phyloP scores from a whole-genome alignment of 2,888 invertebrate genomes.

The Neuroscelio doddi region DNA sequence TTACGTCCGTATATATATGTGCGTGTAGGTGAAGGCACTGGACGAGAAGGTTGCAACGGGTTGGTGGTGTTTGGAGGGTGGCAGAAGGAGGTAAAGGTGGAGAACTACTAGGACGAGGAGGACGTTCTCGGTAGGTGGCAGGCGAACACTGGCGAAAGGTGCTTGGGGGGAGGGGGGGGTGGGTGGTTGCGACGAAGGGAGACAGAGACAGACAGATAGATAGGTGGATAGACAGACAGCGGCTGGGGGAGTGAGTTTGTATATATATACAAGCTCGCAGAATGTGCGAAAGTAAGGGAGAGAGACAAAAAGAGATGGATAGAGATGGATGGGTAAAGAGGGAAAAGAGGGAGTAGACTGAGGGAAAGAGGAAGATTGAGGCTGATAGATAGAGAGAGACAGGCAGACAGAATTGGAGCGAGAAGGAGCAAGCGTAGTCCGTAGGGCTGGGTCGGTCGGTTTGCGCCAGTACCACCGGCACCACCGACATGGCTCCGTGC shows the following conservation, averaged over 20 bases:
- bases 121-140: constrained; percentile 34
- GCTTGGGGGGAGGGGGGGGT: constrained; percentile 17
- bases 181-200: constrained; percentile 40
- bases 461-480: constrained; percentile 63
- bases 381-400: constrained; percentile 45
- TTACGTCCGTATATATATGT: constrained; percentile 37
- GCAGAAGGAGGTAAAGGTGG: constrained; percentile 37
- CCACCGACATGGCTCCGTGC: constrained; percentile 65
- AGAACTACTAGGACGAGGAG: constrained; percentile 50
- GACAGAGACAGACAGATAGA: constrained; percentile 20
- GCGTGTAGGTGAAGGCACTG: constrained; percentile 48
- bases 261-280: constrained; percentile 34
- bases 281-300: constrained; percentile 51
- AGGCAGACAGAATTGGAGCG: constrained; percentile 32
- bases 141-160: constrained; percentile 24
- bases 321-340: background rate
- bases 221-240: constrained; percentile 19
- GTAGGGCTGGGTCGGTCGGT: constrained; percentile 62
- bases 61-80: constrained; percentile 46
- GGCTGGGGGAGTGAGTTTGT: constrained; percentile 22
- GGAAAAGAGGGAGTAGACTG: constrained; percentile 28
- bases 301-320: constrained; percentile 1
- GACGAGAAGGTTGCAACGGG: constrained; percentile 49
- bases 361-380: constrained; percentile 32
- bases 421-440: constrained; percentile 47